Base-by-base conservation (phyloP, 2,113 vertebrate genomes). In the Chitala chitala region DNA sequence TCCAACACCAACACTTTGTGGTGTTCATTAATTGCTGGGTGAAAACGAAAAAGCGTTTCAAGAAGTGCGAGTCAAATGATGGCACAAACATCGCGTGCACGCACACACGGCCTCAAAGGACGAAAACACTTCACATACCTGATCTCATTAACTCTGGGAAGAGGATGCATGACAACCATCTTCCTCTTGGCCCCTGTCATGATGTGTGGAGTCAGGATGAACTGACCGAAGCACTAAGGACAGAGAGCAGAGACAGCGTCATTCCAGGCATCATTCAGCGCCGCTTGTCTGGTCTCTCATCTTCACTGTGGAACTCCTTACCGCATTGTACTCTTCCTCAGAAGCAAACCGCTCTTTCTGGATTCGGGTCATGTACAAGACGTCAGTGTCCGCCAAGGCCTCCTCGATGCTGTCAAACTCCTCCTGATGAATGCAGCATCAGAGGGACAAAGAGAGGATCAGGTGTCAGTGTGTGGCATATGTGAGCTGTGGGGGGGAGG, bases 161-260 rank as follows among this genome's bases (percentile, higher is more conserved):
- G 85, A 0, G 96, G 96, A 75, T 99, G 96, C 96, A 99, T 98
- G 81, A 98, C 96, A 20, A 99, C 96, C 96, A 99, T 99, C 91
- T 93, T 98, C 82, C 92, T 93, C 84, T 98, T 98, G 78, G 95
- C 96, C 4, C 90, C 91, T 0, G 95, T 99, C 96, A 99, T 99
- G 86, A 96, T 99, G 89, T 98, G 96, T 6, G 96, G 96, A 0
- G 95, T 98, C 81, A 99, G 91, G 79, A 99, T 92, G 78, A 96
- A 98, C 88, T 98, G 94, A 12, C 95, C 96, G 0, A 98, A 99
- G 83, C 95, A 98, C 96, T 99, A 84, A 44, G 13, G n/a, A n/a
- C n/a, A n/a, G n/a, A n/a, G 48, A 3, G 7, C 5, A 10, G 66
- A 10, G 9, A 31, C 17, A 5, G 3, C 33, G 58, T 24, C 38